These are phyloP conservation scores for Danionella dracula DNA, from an alignment of 2,797 vertebrate species.

Conservation along the genomic window DNA sequence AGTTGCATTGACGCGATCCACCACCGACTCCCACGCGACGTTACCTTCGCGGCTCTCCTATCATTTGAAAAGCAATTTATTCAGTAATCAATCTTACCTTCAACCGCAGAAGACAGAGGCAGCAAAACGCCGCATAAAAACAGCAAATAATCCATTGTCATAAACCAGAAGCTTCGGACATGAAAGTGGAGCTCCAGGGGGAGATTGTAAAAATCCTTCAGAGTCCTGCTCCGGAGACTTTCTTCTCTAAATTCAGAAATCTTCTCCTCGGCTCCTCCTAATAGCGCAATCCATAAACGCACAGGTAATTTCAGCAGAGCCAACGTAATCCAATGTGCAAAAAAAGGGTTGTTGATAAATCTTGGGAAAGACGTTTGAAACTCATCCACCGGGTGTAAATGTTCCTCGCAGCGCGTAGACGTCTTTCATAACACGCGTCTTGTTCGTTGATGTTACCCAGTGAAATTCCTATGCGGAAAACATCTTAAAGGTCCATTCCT, in stretches of 20 bases:
- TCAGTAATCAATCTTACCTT: constrained; percentile 63
- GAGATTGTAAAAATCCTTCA: constrained; percentile 58
- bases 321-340: constrained; percentile 11
- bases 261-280: constrained; percentile 58
- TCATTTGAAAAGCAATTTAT: not conserved
- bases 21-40: not conserved
- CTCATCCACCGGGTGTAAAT: not conserved
- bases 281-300: constrained; percentile 34
- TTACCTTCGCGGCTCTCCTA: not conserved
- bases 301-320: not conserved
- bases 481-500: constrained; percentile 41
- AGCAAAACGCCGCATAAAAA: constrained; percentile 73
- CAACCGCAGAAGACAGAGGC: constrained; percentile 66
- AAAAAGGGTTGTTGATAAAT: not conserved
- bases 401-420: not conserved
- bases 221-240: constrained; percentile 48
- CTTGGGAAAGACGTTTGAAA: not conserved
- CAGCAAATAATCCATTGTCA: constrained; percentile 81
- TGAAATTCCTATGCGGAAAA: constrained; percentile 50
- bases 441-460: constrained; percentile 20
- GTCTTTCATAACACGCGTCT: constrained; percentile 3
- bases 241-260: constrained; percentile 51
- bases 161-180: constrained; percentile 65
- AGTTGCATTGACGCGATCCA: not conserved
- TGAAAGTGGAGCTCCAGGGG: constrained; percentile 61